Conservation (phyloP, 2,113 vertebrate species). For the Oostethus manadensis region DNA sequence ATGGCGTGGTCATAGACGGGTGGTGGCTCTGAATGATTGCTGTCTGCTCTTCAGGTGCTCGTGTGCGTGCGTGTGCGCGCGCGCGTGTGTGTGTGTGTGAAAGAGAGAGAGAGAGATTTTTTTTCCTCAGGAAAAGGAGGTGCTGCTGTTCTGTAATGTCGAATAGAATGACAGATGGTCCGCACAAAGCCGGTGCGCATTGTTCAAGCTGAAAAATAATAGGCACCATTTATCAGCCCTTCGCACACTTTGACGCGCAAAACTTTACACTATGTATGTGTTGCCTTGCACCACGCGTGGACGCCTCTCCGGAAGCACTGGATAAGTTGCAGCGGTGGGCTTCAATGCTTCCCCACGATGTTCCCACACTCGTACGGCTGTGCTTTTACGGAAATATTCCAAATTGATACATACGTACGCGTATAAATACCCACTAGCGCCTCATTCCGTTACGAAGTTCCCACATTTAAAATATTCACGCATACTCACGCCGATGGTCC, state of each 20-base stretch:
- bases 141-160: slow-evolving; percentile 57
- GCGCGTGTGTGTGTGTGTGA: slow-evolving; percentile 76
- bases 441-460: background rate
- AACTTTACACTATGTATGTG: background rate
- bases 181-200: slow-evolving; percentile 82
- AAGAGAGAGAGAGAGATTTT: slow-evolving; percentile 68
- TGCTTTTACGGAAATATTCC: slow-evolving; percentile 9
- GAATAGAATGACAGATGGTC: slow-evolving; percentile 79
- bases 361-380: background rate
- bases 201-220: slow-evolving; percentile 60
- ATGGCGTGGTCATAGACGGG: slow-evolving; percentile 36
- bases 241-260: slow-evolving; percentile 21
- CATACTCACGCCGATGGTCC: slow-evolving; percentile 6
- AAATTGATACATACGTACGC: too few species aligned
- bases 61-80: slow-evolving; percentile 27
- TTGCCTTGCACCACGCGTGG: slow-evolving; percentile 21
- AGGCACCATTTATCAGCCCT: slow-evolving; percentile 57
- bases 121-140: slow-evolving; percentile 34
- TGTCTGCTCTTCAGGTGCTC: slow-evolving; percentile 90
- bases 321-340: slow-evolving; percentile 32
- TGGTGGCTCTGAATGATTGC: slow-evolving; percentile 55
- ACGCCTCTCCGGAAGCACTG: background rate
- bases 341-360: background rate
- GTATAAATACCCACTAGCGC: background rate
- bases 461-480: background rate